phyloP scores from a whole-genome alignment of 1,140 invertebrate genomes.

The Antheraea pernyi region DNA sequence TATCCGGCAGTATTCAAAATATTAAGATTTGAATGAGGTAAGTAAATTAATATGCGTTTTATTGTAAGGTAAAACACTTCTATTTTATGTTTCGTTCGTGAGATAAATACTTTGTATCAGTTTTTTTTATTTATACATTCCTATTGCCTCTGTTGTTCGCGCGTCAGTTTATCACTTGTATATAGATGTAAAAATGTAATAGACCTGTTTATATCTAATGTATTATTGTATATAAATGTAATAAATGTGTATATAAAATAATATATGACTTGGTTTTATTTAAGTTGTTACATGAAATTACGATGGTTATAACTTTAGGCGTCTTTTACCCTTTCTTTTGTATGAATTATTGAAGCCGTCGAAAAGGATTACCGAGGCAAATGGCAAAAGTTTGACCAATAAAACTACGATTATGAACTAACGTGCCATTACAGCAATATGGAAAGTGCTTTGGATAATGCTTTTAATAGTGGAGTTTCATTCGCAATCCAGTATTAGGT shows the following conservation, averaged over 20 bases:
- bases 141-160: slow-evolving; percentile 48
- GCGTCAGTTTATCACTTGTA: slow-evolving; percentile 51
- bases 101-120: neutral
- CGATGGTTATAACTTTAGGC: neutral
- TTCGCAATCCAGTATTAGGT: neutral
- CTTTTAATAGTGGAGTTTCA: neutral
- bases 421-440: neutral
- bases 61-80: too few relatives aligned
- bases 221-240: slow-evolving; percentile 68
- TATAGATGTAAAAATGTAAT: slow-evolving; percentile 63
- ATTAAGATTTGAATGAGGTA: too few relatives aligned
- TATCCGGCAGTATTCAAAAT: too few relatives aligned
- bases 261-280: slow-evolving; percentile 15
- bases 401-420: slow-evolving; percentile 1
- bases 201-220: slow-evolving; percentile 63
- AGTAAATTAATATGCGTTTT: too few relatives aligned
- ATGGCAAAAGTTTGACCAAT: slow-evolving; percentile 18
- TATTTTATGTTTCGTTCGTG: too few relatives aligned
- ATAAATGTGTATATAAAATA: slow-evolving; percentile 69
- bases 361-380: slow-evolving; percentile 15
- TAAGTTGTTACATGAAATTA: neutral
- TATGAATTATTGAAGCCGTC: slow-evolving; percentile 1
- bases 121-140: slow-evolving; percentile 59
- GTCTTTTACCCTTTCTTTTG: neutral
- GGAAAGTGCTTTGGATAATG: neutral